Conservation (phyloP, 1,140 invertebrate species). For the Chrysopa pallens region DNA sequence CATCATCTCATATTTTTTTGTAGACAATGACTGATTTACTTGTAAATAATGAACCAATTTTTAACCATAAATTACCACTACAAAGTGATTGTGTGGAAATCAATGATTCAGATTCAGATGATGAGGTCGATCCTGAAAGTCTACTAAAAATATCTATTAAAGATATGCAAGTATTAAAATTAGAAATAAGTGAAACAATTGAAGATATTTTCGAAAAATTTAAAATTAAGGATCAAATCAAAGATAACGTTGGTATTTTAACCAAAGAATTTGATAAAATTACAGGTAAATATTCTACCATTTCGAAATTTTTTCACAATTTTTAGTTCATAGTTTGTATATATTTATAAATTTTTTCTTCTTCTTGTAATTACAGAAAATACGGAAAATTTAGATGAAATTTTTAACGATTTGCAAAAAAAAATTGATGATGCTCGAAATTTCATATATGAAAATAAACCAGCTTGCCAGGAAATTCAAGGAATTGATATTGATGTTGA, state of each 20-base stretch:
- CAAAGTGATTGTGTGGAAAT: slow-evolving; percentile 31
- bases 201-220: slow-evolving; percentile 17
- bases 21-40: slow-evolving; percentile 22
- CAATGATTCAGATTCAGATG: slow-evolving; percentile 32
- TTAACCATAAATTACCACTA: slow-evolving; percentile 26
- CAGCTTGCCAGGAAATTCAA: slow-evolving; percentile 17
- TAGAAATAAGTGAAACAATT: slow-evolving; percentile 16
- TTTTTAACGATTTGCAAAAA: slow-evolving; percentile 15
- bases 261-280: background rate
- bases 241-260: slow-evolving; percentile 10
- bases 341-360: no score
- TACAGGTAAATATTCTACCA: background rate
- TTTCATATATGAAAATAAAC: slow-evolving; percentile 19
- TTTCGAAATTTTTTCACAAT: no score
- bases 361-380: slow-evolving; percentile 9
- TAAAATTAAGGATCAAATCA: slow-evolving; percentile 20
- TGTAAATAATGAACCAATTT: slow-evolving; percentile 20
- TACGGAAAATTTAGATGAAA: slow-evolving; percentile 13
- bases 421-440: slow-evolving; percentile 20
- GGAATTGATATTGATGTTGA: slow-evolving; percentile 19
- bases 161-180: slow-evolving; percentile 14
- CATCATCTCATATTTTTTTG: no score
- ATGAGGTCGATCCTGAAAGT: slow-evolving; percentile 15
- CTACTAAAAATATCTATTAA: slow-evolving; percentile 17
- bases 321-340: slow-evolving; percentile 4